Evolutionary conservation across 2,888 invertebrate species (phyloP).

Genomic region (Andricus curvator): DNA sequence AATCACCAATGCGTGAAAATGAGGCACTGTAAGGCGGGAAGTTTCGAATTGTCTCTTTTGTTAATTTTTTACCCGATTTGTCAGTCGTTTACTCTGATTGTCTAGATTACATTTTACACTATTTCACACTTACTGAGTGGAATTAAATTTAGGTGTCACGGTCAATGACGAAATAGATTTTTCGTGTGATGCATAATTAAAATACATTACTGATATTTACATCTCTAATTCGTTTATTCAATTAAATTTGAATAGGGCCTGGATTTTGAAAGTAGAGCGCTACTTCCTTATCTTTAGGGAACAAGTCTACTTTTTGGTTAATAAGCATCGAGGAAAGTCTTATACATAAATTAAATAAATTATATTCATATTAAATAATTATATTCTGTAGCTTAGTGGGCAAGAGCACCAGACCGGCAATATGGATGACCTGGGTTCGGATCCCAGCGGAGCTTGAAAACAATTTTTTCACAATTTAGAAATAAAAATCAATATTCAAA

Average conservation of each 20-base stretch:
- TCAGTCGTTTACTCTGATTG: too few species aligned
- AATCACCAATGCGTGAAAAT: background rate
- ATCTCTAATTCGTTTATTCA: constrained; percentile 5
- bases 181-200: background rate
- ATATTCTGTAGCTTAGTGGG: too few species aligned
- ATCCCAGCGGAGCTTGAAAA: too few species aligned
- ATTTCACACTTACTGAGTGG: constrained; percentile 5
- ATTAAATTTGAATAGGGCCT: constrained; percentile 3
- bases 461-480: too few species aligned
- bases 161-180: constrained; percentile 1
- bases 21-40: too few species aligned
- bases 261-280: background rate
- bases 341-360: background rate
- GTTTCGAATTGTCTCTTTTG: too few species aligned
- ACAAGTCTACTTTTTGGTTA: background rate
- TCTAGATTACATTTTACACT: too few species aligned
- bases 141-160: constrained; percentile 17
- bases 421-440: too few species aligned
- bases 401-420: too few species aligned
- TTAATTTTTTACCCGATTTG: too few species aligned
- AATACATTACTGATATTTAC: constrained; percentile 24
- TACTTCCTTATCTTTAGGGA: background rate
- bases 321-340: background rate
- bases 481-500: too few species aligned
- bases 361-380: too few species aligned